Base-by-base conservation (phyloP, 2,888 invertebrate species). In the Dasysyrphus tricinctus region DNA sequence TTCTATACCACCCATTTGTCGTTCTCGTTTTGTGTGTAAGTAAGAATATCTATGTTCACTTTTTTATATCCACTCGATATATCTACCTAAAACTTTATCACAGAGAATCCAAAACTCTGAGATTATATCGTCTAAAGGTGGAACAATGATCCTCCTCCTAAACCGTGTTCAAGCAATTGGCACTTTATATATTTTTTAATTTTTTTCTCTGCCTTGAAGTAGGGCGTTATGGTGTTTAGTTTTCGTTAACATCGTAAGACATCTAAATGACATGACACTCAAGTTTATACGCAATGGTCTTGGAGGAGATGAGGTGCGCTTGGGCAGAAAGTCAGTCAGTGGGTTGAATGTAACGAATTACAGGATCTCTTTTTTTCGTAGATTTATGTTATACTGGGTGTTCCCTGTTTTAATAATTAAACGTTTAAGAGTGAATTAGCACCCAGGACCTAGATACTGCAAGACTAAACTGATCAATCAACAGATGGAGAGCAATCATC, bases 1-100 rank as follows among this genome's bases (percentile, higher is more conserved):
- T 74, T 78, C 59, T 74, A 74, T 61, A 69, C 73, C 82, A 61
- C 82, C 78, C 73, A 82, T 67, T 78, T 67, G 78, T 82, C 73
- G 82, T 39, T 57, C 67, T 24, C 0, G 9, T 9, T 9, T 16
- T 47, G 47, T 16, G 9, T 49, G 19, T 49, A 19, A 14, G 29
- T 54, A 4, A 8, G 57, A 12, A 19, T 19, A 34, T 7, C 16
- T n/a, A n/a, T n/a, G n/a, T n/a, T n/a, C n/a, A n/a, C n/a, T n/a
- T n/a, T 56, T 29, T 29, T 12, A 54, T 51, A 51, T 11, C 24
- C 54, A 12, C 29, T 54, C n/a, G 9, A 37, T 37, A 8, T 4
- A 5, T 24, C 24, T 24, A 24, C 2, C 2, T 19, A 77, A 67
- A 69, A 82, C 61, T 82, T 73, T 54, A 78, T 78, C 51, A 49